Base-by-base conservation (phyloP, 2,797 vertebrate species). In the Syngnathus rostellatus region DNA sequence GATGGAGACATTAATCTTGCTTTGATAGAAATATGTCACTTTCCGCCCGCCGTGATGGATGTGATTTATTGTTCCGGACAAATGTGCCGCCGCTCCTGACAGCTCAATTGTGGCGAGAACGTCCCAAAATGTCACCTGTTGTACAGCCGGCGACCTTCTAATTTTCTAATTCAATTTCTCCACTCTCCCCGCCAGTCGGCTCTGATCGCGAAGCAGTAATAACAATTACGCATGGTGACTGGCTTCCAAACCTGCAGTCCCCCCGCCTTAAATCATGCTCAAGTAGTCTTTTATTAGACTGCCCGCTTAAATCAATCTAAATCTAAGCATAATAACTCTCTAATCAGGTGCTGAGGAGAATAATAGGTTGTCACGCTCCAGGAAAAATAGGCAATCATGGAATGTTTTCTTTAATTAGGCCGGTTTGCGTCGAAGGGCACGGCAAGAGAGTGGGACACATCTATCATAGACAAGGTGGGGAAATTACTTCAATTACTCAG, bases 371-470 rank as follows among this genome's bases (percentile, higher is more conserved):
- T 95, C 96, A 96, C 94, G 95, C 95, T 94, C 93, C 91, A 94
- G 93, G 90, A 97, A 94, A 95, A 99, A 95, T 94, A 96, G 94
- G 95, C 95, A 98, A 98, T 99, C 96, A 97, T 95, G 92, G 90
- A 96, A 95, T 98, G 96, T 98, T 99, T 99, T 98, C 95, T 97
- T 99, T 98, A 98, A 99, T 98, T 98, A 98, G 94, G 94, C 92
- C 89, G 75, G 89, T 92, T 93, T 93, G 94, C 95, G 93, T 94
- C 92, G 93, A 95, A 92, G 93, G 92, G 94, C 92, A 93, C 87
- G 91, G 91, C 81, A 85, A 85, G 88, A 91, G 91, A 85, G 91
- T 87, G 92, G 92, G 92, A 94, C 92, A 94, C 95, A 98, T 98
- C 97, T 93, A 98, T 98, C 96, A 98, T 93, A 90, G 90, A 91